These are phyloP conservation scores for Hipparchia sbordonii DNA, from an alignment of 2,888 invertebrate species.

Conservation along the genomic window DNA sequence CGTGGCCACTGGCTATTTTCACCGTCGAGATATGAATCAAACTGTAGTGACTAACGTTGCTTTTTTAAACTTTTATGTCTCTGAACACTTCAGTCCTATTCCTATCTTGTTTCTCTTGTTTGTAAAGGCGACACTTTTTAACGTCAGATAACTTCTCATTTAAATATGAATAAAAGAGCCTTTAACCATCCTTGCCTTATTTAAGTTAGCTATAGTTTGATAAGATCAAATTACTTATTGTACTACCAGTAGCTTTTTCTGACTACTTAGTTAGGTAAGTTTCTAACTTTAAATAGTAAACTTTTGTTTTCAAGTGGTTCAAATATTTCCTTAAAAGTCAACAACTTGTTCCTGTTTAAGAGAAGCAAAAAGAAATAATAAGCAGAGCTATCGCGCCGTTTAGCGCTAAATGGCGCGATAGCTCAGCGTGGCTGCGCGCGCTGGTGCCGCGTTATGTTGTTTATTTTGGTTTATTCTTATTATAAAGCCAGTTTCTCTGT, in stretches of 20 bases:
- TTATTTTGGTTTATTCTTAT: neutral
- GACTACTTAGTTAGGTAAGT: too few relatives aligned
- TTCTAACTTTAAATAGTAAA: too few relatives aligned
- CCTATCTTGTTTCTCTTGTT: neutral
- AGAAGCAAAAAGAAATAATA: neutral
- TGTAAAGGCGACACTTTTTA: neutral
- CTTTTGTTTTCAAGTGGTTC: too few relatives aligned
- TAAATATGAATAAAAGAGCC: too few relatives aligned
- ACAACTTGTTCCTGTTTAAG: neutral
- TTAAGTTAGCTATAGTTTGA: too few relatives aligned
- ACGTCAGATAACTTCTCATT: too few relatives aligned
- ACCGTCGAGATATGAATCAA: neutral
- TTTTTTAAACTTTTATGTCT: neutral
- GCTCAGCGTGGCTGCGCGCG: neutral
- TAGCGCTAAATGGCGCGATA: constrained; percentile 4
- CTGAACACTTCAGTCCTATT: neutral
- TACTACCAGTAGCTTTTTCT: too few relatives aligned
- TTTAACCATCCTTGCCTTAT: too few relatives aligned
- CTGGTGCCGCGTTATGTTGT: neutral
- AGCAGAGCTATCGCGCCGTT: neutral
- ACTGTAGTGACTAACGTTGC: neutral
- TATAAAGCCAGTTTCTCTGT: neutral
- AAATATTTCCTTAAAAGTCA: neutral
- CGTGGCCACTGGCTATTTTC: neutral
- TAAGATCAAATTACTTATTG: too few relatives aligned